Base-by-base conservation (phyloP, 2,888 invertebrate genomes). In the Epinotia brunnichana region DNA sequence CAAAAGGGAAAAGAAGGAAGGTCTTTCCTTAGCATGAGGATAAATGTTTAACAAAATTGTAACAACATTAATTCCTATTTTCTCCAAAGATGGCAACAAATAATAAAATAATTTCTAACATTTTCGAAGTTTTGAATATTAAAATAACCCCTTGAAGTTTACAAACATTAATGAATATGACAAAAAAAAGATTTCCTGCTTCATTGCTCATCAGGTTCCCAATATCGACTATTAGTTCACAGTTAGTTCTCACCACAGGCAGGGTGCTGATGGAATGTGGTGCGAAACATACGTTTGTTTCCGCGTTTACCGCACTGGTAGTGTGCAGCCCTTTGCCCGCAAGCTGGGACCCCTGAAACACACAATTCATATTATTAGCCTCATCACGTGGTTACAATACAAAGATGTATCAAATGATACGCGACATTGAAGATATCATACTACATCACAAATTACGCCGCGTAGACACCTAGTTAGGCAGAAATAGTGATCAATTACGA, bases 181-280 rank as follows among this genome's bases (percentile, higher is more conserved):
- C 2, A 5, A 17, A 15, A 13, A 41, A 19, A 57, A 10, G 48
- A 53, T 35, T 44, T 70, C 77, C 79, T 82, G 80, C 80, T 84
- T 81, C 78, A 83, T 78, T 79, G 76, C 78, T 79, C 71, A 61
- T 54, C 44, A 64, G 69, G 66, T 69, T 57, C 67, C 35, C 1
- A 21, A 72, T 77, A 77, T 75, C 79, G 76, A 79, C 77, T 75
- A 88, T 92, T 91, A 91, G 90, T 91, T 82, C 77, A 82, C 79
- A 82, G 92, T 93, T 93, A 93, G 91, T 83, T 87, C 93, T 93
- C 93, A 93, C 93, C 93, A 62, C n/a, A n/a, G n/a, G 62, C 62
- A 91, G 78, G 85, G 88, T 87, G 82, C 88, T 87, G 77, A 88
- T 85, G 66, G 83, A 78, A 73, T 83, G 82, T 79, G 88, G 86